Base-by-base conservation (phyloP, 2,888 invertebrate genomes). In the Lacanobia oleracea region DNA sequence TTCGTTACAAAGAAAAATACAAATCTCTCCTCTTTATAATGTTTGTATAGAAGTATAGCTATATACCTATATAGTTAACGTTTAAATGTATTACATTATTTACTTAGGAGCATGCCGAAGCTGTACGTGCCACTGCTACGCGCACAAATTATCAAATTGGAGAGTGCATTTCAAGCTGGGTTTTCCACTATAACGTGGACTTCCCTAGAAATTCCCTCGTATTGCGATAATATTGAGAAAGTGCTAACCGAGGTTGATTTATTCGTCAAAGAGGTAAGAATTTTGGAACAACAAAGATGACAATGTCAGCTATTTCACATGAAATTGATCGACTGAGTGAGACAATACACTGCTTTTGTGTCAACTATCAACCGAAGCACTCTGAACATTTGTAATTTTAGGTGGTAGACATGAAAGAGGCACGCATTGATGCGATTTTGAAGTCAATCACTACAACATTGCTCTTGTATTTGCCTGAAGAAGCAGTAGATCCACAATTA, bases 151-250 rank as follows among this genome's bases (percentile, higher is more conserved):
- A 95, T 97, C 74, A 97, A 97, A 89, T 90, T 98, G 80, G 98
- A 98, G 77, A 95, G 96, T 62, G 97, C 97, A 0, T 97, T 98
- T 79, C 97, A 97, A 90, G 98, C 98, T 0, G 98, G 98, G 1
- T 93, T 98, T n/a, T 97, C 98, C 0, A 97, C 97, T 1, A 97
- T 98, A 21, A 98, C 98, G 0, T 99, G 98, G 98, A 97, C 98
- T 0, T 98, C 98, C 0, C 96, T 98, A 84, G 97, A 97, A 88
- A 97, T 98, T 81, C 96, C 97, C 0, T 91, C 97, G 48, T 97
- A 97, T 86, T 97, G 97, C 83, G 93, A 94, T 2, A 92, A 94
- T 23, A 97, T 98, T 59, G 94, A 94, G 69, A 85, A 83, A 0
- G 94, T 96, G 21, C 90, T 98, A 21, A 96, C 96, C 64, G 96